Evolutionary conservation across 2,888 invertebrate genomes (phyloP).

Genomic region (Drosophila maculinotata): DNA sequence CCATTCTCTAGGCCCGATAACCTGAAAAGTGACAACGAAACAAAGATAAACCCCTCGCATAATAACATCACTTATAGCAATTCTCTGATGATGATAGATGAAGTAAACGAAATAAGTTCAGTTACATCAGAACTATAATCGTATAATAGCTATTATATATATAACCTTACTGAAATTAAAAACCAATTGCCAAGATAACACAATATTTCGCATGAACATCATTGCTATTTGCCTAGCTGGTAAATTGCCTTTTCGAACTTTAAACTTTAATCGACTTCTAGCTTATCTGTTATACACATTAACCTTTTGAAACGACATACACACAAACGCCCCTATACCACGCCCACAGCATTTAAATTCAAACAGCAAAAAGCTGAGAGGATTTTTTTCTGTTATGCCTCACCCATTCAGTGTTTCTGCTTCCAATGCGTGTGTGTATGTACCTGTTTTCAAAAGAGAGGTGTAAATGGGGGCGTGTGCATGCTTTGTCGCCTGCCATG

Average conservation of each 20-base stretch:
- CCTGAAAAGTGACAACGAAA: conserved; percentile 83
- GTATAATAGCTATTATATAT: too few species aligned
- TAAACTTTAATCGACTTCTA: conserved; percentile 45
- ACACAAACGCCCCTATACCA: neutral
- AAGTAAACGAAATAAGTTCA: too few species aligned
- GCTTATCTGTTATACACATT: conserved; percentile 13
- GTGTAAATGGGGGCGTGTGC: conserved; percentile 11
- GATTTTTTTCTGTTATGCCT: conserved; percentile 34
- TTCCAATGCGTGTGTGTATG: neutral
- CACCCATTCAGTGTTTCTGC: conserved; percentile 46
- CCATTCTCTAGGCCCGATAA: conserved; percentile 95
- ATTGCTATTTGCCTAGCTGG: conserved; percentile 38
- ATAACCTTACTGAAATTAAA: too few species aligned
- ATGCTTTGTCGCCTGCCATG: conserved; percentile 52
- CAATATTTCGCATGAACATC: conserved; percentile 44
- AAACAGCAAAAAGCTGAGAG: conserved; percentile 48
- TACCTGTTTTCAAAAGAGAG: conserved; percentile 9
- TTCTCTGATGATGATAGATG: too few species aligned
- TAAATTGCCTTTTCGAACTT: conserved; percentile 49
- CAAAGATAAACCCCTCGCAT: conserved; percentile 27
- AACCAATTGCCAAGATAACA: too few species aligned
- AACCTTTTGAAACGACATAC: conserved; percentile 1
- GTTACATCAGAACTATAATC: too few species aligned
- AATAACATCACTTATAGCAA: conserved; percentile 29
- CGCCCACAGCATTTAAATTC: conserved; percentile 49